Base-by-base conservation (phyloP, 2,888 invertebrate genomes). In the Oscheius myriophilus region DNA sequence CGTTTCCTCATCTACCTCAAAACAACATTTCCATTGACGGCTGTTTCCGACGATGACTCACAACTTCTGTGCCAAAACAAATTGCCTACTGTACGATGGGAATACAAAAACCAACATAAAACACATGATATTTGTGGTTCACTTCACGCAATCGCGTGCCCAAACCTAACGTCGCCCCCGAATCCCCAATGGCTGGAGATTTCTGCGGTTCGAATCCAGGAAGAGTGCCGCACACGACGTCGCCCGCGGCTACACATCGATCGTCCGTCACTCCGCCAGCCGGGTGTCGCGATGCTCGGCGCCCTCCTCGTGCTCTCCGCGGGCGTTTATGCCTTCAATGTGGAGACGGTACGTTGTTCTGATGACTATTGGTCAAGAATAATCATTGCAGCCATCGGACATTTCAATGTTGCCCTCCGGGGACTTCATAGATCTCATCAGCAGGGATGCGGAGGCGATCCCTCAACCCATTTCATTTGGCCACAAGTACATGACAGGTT, bases 401-500 rank as follows among this genome's bases (percentile, higher is more conserved):
- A 51, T 69, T 33, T 69, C 69, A 33, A 67, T 75, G 33, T 54
- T 76, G 41, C 78, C 78, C n/a, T 75, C 76, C 11, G 74, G 75
- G 14, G 79, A 83, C 52, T 85, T 85, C 73, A 82, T 85, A 67
- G 85, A 85, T 54, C 58, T 86, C 55, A 75, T 81, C 62, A 73
- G 81, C 4, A 76, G 85, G 21, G 85, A 85, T 66, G 72, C 78
- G 42, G 85, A 85, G 64, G 72, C 78, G 46, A 57, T 84, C 39
- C 82, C 82, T 23, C 71, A 70, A 21, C 70, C 76, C 26, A 53
- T 71, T 14, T 69, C 73, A 39, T 84, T 75, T 61, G 85, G 85
- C 1, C 75, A 74, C 70, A 85, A 85, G 70, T 84, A 80, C 72
- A 86, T 86, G 69, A 82, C 83, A 18, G 85, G 84, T 69, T 26